phyloP scores from a whole-genome alignment of 2,888 invertebrate genomes.

The Caenorhabditis drosophilae region DNA sequence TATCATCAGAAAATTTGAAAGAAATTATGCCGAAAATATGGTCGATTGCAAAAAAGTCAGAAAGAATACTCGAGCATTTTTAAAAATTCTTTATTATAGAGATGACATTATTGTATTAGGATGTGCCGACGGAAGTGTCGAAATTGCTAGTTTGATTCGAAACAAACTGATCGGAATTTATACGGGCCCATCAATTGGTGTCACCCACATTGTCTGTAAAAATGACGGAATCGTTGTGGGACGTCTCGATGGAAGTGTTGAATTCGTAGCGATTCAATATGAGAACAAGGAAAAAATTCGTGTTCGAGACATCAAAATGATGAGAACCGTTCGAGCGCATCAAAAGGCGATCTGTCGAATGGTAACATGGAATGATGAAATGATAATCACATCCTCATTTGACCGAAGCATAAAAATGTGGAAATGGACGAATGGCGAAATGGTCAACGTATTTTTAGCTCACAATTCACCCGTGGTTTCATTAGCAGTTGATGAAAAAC shows the following conservation, averaged over 20 bases:
- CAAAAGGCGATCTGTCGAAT: conserved; percentile 46
- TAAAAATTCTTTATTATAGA: conserved; percentile 21
- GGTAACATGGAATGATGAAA: conserved; percentile 13
- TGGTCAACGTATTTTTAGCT: conserved; percentile 49
- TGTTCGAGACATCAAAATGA: conserved; percentile 29
- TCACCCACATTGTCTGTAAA: conserved; percentile 31
- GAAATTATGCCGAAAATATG: conserved; percentile 42
- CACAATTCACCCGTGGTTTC: conserved; percentile 55
- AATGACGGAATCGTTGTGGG: conserved; percentile 45
- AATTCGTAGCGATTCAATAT: conserved; percentile 46
- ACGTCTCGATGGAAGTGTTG: conserved; percentile 57
- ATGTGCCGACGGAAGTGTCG: conserved; percentile 60
- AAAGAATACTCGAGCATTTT: not conserved
- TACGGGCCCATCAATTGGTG: conserved; percentile 27
- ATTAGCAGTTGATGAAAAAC: conserved; percentile 3
- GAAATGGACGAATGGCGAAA: conserved; percentile 42
- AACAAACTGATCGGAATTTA: conserved; percentile 48
- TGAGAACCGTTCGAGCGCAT: conserved; percentile 39
- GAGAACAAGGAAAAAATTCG: conserved; percentile 15
- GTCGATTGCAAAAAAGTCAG: conserved; percentile 38
- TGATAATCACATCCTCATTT: conserved; percentile 34
- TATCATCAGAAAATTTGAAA: conserved; percentile 16
- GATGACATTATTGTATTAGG: conserved; percentile 46
- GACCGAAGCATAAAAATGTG: conserved; percentile 46
- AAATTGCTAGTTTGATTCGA: conserved; percentile 44